Evolutionary conservation across 2,888 invertebrate genomes (phyloP).

Genomic region (Scaptomyza caliginosa): DNA sequence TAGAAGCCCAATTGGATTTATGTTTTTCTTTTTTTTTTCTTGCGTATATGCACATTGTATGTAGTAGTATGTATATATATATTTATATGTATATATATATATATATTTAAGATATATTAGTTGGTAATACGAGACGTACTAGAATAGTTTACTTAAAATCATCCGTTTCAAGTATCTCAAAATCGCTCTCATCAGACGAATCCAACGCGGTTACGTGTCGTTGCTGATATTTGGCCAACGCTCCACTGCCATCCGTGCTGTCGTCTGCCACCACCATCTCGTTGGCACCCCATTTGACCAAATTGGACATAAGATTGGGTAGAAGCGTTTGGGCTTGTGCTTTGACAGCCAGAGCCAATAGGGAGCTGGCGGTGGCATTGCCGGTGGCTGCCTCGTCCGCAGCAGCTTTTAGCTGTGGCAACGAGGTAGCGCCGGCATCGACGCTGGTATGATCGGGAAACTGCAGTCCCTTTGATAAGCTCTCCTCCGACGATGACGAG

Average conservation of each 20-base stretch:
- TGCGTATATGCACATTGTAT: background rate
- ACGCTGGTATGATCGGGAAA: conserved; percentile 80
- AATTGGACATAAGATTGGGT: conserved; percentile 75
- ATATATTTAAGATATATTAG: conserved; percentile 58
- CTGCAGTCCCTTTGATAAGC: conserved; percentile 82
- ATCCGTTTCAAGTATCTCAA: conserved; percentile 83
- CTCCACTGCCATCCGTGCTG: conserved; percentile 14
- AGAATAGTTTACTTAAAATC: conserved; percentile 76
- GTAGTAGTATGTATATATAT: conserved; percentile 13
- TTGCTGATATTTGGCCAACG: conserved; percentile 31
- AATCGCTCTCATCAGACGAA: conserved; percentile 83
- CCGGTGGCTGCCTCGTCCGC: conserved; percentile 1
- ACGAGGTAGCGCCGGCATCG: conserved; percentile 52
- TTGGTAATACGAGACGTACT: conserved; percentile 60
- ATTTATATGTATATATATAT: conserved; percentile 24
- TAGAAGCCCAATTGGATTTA: conserved; percentile 9
- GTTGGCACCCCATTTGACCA: conserved; percentile 75
- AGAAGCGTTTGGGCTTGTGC: conserved; percentile 71
- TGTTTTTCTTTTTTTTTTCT: background rate
- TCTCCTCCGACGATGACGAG: conserved; percentile 83
- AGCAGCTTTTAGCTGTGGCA: conserved; percentile 49
- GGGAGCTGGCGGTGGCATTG: conserved; percentile 22
- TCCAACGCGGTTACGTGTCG: conserved; percentile 72
- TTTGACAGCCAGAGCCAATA: conserved; percentile 51
- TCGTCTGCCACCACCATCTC: background rate